These are phyloP conservation scores for Maconellicoccus hirsutus DNA, from an alignment of 1,140 invertebrate species.

Conservation along the genomic window DNA sequence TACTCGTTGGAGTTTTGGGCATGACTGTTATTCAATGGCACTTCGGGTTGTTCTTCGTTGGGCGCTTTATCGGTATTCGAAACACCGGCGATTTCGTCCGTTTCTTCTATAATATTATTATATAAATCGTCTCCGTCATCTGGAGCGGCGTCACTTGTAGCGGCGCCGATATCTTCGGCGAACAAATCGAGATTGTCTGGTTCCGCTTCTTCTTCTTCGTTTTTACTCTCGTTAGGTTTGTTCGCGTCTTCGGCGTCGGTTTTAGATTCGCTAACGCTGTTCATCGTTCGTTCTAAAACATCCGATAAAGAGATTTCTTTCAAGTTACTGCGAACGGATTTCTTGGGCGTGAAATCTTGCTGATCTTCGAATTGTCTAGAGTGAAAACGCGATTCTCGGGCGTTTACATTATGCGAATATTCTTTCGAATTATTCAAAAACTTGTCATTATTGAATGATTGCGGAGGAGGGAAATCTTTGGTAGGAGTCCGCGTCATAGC, in stretches of 20 bases:
- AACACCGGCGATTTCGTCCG: not conserved
- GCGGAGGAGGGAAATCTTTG: not conserved
- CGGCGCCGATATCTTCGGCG: not conserved
- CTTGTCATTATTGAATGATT: not conserved
- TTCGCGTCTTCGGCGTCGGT: not conserved
- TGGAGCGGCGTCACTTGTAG: not conserved
- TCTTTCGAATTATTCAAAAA: not conserved
- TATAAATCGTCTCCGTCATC: constrained; percentile 13
- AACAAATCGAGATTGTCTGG: not conserved
- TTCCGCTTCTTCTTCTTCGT: not conserved
- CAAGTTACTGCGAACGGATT: not conserved
- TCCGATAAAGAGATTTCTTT: constrained; percentile 8
- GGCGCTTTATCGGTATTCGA: not conserved
- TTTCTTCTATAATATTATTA: constrained; percentile 1
- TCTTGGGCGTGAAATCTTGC: not conserved
- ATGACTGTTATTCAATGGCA: not conserved
- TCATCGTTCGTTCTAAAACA: not conserved
- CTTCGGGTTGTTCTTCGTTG: not conserved
- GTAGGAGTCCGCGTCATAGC: not conserved
- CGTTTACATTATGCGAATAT: not conserved
- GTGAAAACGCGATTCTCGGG: not conserved
- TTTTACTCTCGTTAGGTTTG: not conserved
- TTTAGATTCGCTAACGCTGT: not conserved
- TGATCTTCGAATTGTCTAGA: not conserved
- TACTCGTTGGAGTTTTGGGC: not conserved